Evolutionary conservation across 92 coral and sea anemone species (phyloP), one percentile per base, ranked within the genome.

Genomic region (Porites divaricata): DNA sequence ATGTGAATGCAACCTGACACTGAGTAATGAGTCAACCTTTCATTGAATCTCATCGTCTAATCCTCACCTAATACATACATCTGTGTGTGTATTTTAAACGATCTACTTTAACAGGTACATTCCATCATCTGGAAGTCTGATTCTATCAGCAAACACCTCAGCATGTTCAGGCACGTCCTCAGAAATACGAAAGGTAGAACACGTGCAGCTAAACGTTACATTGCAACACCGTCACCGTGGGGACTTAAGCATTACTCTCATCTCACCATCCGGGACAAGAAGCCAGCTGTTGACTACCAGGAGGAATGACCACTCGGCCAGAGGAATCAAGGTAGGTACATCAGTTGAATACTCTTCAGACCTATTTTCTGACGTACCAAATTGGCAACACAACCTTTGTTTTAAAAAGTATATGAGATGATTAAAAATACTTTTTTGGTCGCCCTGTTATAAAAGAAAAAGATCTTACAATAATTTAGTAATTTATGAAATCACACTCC

Each of bases 231-330:
- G 95, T 15, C 95, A 93, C 82, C 89, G 98, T 10, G 98, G 98
- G 3, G 89, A 90, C 72, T 79, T 94, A 15, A 92, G 93, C 63
- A 81, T 94, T 41, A 84, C 91, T 0, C 92, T 94, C 21, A 90
- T 94, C 57, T 94, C 98, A 50, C 98, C 98, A 54, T 94, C 98
- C 50, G 98, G 95, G 50, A 94, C 98, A 65, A 83, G 98, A 19
- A 94, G 98, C 64, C 81, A 92, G 79, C 70, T 94, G 49, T 83
- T 94, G 67, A 92, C 93, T 53, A 94, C 98, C 52, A 88, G 98
- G 85, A 86, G 98, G 35, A 94, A 94, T 54, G 98, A 94, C 61
- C 95, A 92, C 80, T 94, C 98, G 59, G 78, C 88, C 4, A 83
- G 78, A 56, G 98, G 98, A 20, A 85, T 94, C 67, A 89, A 90